Conservation (phyloP, 2,797 vertebrate species). For the Varecia variegata region DNA sequence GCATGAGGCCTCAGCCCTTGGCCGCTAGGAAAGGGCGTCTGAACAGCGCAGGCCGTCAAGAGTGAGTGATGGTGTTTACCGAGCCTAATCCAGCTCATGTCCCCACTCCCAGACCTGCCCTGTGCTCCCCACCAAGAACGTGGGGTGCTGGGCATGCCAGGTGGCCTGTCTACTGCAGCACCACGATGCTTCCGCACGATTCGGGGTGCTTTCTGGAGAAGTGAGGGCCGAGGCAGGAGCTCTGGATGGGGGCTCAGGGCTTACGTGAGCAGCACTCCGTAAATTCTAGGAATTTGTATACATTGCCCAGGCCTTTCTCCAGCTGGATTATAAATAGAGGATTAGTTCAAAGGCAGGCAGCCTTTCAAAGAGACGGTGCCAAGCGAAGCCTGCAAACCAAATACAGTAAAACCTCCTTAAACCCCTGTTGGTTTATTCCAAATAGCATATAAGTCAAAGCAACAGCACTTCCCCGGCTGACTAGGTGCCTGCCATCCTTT, state of each 20-base stretch:
- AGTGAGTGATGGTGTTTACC: constrained; percentile 81
- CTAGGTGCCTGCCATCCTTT: background rate
- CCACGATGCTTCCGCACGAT: constrained; percentile 62
- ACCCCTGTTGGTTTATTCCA: constrained; percentile 61
- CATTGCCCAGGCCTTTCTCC: constrained; percentile 56
- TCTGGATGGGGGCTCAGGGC: background rate
- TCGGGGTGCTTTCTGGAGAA: constrained; percentile 64
- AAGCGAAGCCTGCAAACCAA: constrained; percentile 75
- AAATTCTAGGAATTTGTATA: constrained; percentile 72
- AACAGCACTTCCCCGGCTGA: constrained; percentile 12
- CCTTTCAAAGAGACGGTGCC: constrained; percentile 75
- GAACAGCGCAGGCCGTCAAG: constrained; percentile 51
- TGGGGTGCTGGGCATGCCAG: constrained; percentile 70
- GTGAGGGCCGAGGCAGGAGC: constrained; percentile 18
- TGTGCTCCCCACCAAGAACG: constrained; percentile 69
- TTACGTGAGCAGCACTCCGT: background rate
- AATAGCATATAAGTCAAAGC: constrained; percentile 67
- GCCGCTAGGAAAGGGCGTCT: constrained; percentile 69
- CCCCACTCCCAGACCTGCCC: constrained; percentile 68
- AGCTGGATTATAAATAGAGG: constrained; percentile 76
- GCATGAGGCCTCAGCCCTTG: constrained; percentile 52
- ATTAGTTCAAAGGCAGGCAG: constrained; percentile 74
- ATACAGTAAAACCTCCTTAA: constrained; percentile 77
- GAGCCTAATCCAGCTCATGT: constrained; percentile 75
- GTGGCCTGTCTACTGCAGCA: constrained; percentile 63